Conservation (phyloP, 37 sponge, comb jelly and placozoan species). For the Beroe forskalii region DNA sequence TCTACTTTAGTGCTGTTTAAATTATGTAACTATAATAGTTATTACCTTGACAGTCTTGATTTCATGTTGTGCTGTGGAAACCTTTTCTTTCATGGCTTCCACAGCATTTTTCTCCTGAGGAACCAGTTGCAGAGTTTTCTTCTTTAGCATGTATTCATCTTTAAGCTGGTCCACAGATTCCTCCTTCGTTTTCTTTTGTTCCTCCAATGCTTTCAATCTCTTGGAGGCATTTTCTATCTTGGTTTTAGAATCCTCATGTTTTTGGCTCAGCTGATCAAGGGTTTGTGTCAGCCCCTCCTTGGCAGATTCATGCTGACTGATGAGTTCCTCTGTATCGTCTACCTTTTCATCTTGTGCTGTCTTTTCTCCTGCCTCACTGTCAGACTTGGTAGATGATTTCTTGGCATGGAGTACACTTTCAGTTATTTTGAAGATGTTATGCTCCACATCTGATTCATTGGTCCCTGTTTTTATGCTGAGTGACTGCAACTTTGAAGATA, state of each 20-base stretch:
- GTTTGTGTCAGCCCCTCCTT: background rate
- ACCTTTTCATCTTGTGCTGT: background rate
- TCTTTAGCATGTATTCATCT: constrained; percentile 19
- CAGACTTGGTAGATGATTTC: background rate
- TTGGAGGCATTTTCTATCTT: constrained; percentile 26
- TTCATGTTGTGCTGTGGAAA: background rate
- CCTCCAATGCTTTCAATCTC: constrained; percentile 14
- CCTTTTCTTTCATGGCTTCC: constrained; percentile 16
- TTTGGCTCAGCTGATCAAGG: background rate
- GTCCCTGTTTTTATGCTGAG: background rate
- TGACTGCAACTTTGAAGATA: no score
- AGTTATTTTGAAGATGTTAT: background rate
- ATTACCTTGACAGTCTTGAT: background rate
- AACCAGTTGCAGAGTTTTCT: constrained; percentile 40
- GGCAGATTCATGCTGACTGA: background rate
- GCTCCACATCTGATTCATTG: background rate
- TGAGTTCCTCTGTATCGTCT: background rate
- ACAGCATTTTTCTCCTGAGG: constrained; percentile 31
- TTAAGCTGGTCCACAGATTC: background rate
- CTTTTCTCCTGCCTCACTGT: background rate
- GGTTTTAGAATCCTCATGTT: background rate
- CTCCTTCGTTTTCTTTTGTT: background rate
- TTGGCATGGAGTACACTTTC: background rate
- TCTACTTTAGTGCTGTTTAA: no score
- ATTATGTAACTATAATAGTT: no score